A percentile compares a stretch with the other conserved stretches of the same genome.
Conservation (phyloP, 1,140 invertebrate species). For the Ruditapes philippinarum region DNA sequence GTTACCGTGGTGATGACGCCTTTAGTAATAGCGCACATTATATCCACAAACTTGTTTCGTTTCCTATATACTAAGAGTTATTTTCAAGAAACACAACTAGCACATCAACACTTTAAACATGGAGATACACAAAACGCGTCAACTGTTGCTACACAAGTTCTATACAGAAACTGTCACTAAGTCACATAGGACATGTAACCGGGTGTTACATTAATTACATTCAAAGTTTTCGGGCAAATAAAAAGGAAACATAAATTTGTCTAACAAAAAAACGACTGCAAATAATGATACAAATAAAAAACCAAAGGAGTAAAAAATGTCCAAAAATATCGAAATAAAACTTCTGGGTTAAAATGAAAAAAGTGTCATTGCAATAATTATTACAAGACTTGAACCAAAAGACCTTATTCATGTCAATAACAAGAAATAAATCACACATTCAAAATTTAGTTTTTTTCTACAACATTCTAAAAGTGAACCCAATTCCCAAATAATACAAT, state of each 20-base stretch:
- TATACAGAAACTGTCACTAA: neutral
- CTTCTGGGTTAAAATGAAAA: conserved; percentile 14
- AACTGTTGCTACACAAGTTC: neutral
- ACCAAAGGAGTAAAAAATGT: neutral
- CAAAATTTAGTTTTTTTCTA: conserved; percentile 53
- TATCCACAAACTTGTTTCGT: too few relatives aligned
- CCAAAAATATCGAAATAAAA: neutral
- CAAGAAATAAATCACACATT: conserved; percentile 51
- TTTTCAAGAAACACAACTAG: neutral
- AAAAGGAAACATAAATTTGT: neutral
- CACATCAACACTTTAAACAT: neutral
- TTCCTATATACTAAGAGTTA: neutral
- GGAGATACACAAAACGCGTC: neutral
- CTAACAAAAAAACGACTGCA: conserved; percentile 16
- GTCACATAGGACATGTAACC: neutral
- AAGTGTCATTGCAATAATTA: neutral
- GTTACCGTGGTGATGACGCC: too few relatives aligned
- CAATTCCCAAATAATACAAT: conserved; percentile 63
- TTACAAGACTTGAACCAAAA: conserved; percentile 33
- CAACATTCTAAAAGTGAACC: conserved; percentile 42
- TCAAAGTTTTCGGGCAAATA: conserved; percentile 11
- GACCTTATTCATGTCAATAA: conserved; percentile 14
- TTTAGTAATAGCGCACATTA: too few relatives aligned
- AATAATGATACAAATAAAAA: neutral
- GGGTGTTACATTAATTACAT: neutral